Evolutionary conservation across 2,888 invertebrate species (phyloP).

Genomic region (Monopis laevigella): DNA sequence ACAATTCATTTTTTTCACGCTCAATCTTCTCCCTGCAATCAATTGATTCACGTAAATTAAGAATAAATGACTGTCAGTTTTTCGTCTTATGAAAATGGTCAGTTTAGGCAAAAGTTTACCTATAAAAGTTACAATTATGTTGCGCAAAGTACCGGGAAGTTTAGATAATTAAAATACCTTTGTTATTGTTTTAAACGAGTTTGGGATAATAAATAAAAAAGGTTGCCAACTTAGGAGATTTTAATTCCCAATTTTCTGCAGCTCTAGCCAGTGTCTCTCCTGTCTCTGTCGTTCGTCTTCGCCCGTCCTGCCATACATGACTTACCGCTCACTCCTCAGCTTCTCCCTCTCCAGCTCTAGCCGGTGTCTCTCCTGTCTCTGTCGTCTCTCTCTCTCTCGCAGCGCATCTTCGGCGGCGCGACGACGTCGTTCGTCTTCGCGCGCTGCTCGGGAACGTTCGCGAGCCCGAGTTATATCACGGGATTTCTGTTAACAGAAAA

Average conservation of each 20-base stretch:
- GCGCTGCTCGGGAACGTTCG: slow-evolving; percentile 78
- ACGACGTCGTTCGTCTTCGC: slow-evolving; percentile 84
- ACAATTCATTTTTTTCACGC: slow-evolving; percentile 84
- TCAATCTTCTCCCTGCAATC: slow-evolving; percentile 79
- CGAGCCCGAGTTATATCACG: slow-evolving; percentile 77
- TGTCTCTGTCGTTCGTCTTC: slow-evolving; percentile 84
- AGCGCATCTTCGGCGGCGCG: slow-evolving; percentile 81
- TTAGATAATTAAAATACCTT: no score
- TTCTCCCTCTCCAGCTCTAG: slow-evolving; percentile 84
- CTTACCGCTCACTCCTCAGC: slow-evolving; percentile 75
- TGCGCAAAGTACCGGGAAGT: no score
- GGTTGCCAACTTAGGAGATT: no score
- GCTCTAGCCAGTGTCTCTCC: slow-evolving; percentile 83
- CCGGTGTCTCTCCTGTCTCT: slow-evolving; percentile 85
- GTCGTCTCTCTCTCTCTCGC: slow-evolving; percentile 82
- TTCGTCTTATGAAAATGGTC: no score
- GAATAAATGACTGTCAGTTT: no score
- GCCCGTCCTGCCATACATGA: no score
- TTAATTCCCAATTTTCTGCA: no score
- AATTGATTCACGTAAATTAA: neutral
- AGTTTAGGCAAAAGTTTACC: no score
- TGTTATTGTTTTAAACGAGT: no score
- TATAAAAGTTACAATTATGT: no score
- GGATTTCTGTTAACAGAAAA: no score
- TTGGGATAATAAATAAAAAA: no score